Base-by-base conservation (phyloP, 2,113 vertebrate genomes). In the Calypte anna region DNA sequence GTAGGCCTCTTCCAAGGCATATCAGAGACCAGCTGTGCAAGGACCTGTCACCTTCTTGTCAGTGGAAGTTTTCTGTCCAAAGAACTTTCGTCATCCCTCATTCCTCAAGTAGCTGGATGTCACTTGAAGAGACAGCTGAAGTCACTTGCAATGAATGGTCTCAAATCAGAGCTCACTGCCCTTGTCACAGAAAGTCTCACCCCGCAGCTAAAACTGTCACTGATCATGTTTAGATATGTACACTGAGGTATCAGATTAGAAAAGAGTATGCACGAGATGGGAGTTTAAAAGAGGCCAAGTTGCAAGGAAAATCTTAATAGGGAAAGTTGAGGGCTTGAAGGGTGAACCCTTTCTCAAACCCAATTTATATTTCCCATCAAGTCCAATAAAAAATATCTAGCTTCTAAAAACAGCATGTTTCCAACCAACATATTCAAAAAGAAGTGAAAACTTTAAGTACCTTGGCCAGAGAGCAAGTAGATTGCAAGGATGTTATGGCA, bases 31-130 rank as follows among this genome's bases (percentile, higher is more conserved):
- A 98, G 98, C 98, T 98, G 98, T 98, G 98, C 98, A 98, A 98
- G 98, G 98, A 98, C 98, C 98, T 99, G 98, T 99, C 98, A 98
- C 98, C 98, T 98, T 98, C 98, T 99, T 98, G 98, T 99, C 99
- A 99, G 98, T 90, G 97, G 98, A 99, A 99, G 98, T 99, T 99
- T 99, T 98, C 98, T 98, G 98, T 99, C 98, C 98, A 98, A 98
- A 98, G 98, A 98, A 98, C 98, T 98, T 98, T 98, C 97, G 97
- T 98, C 98, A 98, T 97, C 96, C 76, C 95, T 98, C 97, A 97
- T 98, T 97, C 96, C 98, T 98, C 98, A 98, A 98, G 98, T 98
- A 99, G 98, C 98, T 98, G 98, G 98, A 98, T 99, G 99, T 99
- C 99, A 99, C 98, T 98, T 97, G 98, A 98, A 98, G 98, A 99